These are phyloP conservation scores for Scolanthus callimorphus DNA, from an alignment of 92 coral and sea anemone species.

Conservation along the genomic window DNA sequence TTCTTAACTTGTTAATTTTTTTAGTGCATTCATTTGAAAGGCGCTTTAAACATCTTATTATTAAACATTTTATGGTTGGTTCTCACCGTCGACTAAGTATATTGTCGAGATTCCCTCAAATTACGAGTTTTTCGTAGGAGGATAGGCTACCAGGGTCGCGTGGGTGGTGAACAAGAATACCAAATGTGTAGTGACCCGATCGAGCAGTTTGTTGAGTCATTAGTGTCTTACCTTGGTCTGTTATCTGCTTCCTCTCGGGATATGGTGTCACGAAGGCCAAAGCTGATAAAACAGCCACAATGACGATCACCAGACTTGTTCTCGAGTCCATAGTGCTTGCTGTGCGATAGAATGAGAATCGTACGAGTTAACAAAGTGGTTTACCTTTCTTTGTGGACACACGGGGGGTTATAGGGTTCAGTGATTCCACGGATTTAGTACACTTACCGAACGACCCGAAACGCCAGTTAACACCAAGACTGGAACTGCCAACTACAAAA, in stretches of 20 bases:
- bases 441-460: constrained; percentile 2
- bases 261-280: constrained; percentile 22
- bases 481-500: background rate
- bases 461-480: background rate
- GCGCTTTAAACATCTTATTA: too few relatives aligned
- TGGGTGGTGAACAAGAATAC: too few relatives aligned
- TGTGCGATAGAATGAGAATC: background rate
- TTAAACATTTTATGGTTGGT: too few relatives aligned
- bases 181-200: too few relatives aligned
- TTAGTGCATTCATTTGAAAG: too few relatives aligned
- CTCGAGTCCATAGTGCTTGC: background rate
- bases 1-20: too few relatives aligned
- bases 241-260: constrained; percentile 11
- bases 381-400: background rate
- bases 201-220: too few relatives aligned
- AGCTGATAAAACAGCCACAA: constrained; percentile 4
- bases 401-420: background rate
- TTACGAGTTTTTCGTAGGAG: too few relatives aligned
- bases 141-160: too few relatives aligned
- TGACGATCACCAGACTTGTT: background rate
- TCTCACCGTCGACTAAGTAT: too few relatives aligned
- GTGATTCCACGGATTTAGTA: background rate
- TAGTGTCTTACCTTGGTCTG: too few relatives aligned
- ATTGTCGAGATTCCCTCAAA: too few relatives aligned
- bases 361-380: background rate